Evolutionary conservation across 2,888 invertebrate species (phyloP), one percentile per base, ranked within the genome.

Genomic region (Trileptium ribeirensis): DNA sequence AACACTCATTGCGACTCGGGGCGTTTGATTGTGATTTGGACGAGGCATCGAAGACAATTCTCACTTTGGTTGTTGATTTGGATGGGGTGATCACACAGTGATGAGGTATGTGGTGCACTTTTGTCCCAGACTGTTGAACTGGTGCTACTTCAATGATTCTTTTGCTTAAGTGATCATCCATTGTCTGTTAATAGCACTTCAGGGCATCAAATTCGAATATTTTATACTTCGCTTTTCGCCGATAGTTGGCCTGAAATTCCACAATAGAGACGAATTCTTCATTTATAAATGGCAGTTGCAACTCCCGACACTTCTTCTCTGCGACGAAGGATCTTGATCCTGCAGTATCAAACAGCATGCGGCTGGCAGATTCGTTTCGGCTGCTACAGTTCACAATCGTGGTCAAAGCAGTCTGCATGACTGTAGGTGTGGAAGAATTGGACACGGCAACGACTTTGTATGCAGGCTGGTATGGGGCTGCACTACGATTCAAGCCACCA

Each of bases 1-100:
- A 67, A 15, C 82, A 82, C 1, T 85, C 82, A 81, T 85, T 85
- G 1, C 84, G 78, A 0, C 83, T 82, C 19, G 8, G 2, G 8
- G 0, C 34, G 2, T 1, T 37, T 40, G 37, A 15, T 29, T 37
- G 29, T 19, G 78, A 24, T 15, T 15, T 67, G 0, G 82, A 79
- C 0, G 79, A 78, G 0, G 83, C 85, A 67, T 85, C 83, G 38
- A 80, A 80, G 0, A 85, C 84, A 8, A 83, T 80, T 24, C 85
- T 33, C 1, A 81, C 0, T 64, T 83, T 84, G 0, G 83, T 83
- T 8, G 83, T 84, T 1, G 36, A 19, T 19, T 82, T 82, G 8
- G 78, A 74, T 15, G 80, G 78, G 29, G 83, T 84, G 1, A 79
- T 64, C 24, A 85, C 83, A 3, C 40, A 39, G 19, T 82, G 83